phyloP scores from a whole-genome alignment of 2,113 vertebrate species.

The Prunella fulvescens region DNA sequence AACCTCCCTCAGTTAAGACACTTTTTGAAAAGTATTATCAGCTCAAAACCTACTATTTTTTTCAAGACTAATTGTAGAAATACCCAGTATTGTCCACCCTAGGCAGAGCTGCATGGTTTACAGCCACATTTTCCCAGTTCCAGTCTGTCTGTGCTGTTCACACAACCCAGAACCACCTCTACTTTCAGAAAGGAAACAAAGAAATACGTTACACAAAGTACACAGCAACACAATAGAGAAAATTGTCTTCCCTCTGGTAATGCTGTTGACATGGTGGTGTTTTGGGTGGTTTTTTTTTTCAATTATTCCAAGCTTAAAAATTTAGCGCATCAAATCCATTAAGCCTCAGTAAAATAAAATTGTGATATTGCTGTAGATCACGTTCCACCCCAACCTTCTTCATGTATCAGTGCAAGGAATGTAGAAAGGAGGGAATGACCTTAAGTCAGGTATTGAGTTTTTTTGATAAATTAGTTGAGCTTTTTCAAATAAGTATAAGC shows the following conservation, averaged over 20 bases:
- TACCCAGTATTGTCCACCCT: neutral
- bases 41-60: neutral
- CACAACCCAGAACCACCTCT: neutral
- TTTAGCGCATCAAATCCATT: neutral
- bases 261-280: neutral
- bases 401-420: neutral
- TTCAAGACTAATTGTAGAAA: neutral
- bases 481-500: neutral
- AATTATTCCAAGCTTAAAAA: neutral
- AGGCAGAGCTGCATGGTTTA: neutral
- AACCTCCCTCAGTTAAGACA: neutral
- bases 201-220: neutral
- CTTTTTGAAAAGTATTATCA: neutral
- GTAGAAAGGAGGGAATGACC: neutral
- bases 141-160: neutral
- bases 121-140: neutral
- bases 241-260: neutral
- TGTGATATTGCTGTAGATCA: neutral
- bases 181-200: neutral
- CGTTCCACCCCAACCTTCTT: neutral
- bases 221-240: neutral
- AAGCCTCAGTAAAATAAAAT: neutral
- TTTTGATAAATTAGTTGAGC: neutral
- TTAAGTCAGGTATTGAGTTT: neutral
- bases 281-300: neutral